phyloP scores from a whole-genome alignment of 37 sponge, comb jelly and placozoan genomes.

The Eunapius fragilis region DNA sequence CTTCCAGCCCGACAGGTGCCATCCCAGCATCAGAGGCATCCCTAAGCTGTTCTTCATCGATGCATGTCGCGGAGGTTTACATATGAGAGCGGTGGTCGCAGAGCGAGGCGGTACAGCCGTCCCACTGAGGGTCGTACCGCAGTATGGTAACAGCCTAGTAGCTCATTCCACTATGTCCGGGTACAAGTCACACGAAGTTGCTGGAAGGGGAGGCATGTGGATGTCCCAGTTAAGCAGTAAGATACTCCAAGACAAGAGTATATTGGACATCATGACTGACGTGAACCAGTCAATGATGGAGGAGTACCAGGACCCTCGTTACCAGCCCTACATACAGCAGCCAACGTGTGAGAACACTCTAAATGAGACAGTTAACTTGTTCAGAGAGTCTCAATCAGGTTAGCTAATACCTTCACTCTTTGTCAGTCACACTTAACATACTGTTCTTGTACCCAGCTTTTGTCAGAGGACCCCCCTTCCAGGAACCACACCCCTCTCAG shows the following conservation, averaged over 20 bases:
- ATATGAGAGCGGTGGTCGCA: neutral
- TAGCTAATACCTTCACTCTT: neutral
- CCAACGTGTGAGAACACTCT: too few species aligned
- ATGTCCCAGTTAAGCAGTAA: neutral
- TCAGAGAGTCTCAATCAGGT: too few species aligned
- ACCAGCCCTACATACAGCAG: too few species aligned
- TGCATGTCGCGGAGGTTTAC: conserved; percentile 49
- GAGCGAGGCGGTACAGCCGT: neutral
- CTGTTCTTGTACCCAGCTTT: too few species aligned
- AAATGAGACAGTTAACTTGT: too few species aligned
- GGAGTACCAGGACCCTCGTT: neutral
- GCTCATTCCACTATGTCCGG: conserved; percentile 43
- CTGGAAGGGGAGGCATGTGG: conserved; percentile 29
- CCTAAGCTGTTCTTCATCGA: conserved; percentile 58
- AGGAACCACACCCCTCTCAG: too few species aligned
- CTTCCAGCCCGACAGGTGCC: neutral
- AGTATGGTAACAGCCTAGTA: conserved; percentile 37
- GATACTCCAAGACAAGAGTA: neutral
- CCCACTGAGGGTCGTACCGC: conserved; percentile 1
- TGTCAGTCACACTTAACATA: too few species aligned
- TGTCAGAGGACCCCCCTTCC: too few species aligned
- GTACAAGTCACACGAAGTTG: conserved; percentile 26
- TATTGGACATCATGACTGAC: neutral
- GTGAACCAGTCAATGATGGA: conserved; percentile 4
- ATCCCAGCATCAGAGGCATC: conserved; percentile 7